Evolutionary conservation across 2,888 invertebrate species (phyloP).

Genomic region (Coleophora deauratella): DNA sequence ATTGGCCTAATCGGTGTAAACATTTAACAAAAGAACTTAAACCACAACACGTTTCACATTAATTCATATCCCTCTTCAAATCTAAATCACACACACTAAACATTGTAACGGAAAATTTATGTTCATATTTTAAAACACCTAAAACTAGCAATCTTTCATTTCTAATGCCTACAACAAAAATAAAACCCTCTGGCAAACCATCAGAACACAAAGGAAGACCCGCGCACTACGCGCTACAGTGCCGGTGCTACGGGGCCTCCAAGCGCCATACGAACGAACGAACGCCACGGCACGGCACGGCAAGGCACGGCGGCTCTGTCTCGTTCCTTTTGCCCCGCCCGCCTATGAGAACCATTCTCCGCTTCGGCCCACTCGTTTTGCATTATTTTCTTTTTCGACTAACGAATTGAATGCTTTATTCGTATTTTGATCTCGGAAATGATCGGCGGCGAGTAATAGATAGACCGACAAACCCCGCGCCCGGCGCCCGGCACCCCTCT

Average conservation of each 20-base stretch:
- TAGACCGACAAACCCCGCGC: background rate
- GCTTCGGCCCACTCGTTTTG: slow-evolving; percentile 50
- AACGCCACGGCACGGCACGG: slow-evolving; percentile 20
- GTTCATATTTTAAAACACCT: too few species aligned
- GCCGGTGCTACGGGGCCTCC: slow-evolving; percentile 19
- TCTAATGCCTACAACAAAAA: too few species aligned
- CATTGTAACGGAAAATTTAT: too few species aligned
- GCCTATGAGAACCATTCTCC: slow-evolving; percentile 59
- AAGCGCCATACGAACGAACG: slow-evolving; percentile 38
- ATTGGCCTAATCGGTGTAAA: too few species aligned
- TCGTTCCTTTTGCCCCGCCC: slow-evolving; percentile 62
- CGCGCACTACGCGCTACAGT: slow-evolving; percentile 22
- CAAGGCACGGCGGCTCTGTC: slow-evolving; percentile 39
- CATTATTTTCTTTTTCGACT: slow-evolving; percentile 61
- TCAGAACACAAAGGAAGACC: slow-evolving; percentile 36
- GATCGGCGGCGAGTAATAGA: slow-evolving; percentile 14
- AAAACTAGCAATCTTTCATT: too few species aligned
- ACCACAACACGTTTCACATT: too few species aligned
- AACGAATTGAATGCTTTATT: slow-evolving; percentile 63
- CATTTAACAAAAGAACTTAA: too few species aligned
- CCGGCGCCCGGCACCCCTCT: slow-evolving; percentile 21
- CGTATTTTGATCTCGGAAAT: slow-evolving; percentile 45
- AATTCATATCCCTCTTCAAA: too few species aligned
- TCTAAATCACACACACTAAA: too few species aligned
- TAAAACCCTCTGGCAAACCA: slow-evolving; percentile 42